Conservation (phyloP, 2,888 invertebrate genomes). For the Latheticus oryzae region DNA sequence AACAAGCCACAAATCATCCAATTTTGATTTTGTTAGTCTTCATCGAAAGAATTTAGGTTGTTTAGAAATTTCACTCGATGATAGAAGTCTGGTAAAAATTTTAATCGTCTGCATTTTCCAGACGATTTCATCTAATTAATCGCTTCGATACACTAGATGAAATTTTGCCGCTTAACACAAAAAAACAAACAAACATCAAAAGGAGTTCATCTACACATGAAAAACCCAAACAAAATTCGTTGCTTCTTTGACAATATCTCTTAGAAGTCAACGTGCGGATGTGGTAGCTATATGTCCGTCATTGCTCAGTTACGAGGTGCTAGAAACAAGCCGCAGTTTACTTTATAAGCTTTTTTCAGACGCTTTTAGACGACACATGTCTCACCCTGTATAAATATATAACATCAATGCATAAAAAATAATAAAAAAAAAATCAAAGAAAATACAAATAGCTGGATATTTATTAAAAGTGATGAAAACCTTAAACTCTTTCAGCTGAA, state of each 20-base stretch:
- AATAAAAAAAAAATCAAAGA: too few relatives aligned
- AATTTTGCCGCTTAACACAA: slow-evolving; percentile 1
- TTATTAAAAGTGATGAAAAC: too few relatives aligned
- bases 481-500: too few relatives aligned
- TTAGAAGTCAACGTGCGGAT: slow-evolving; percentile 57
- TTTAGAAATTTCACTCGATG: slow-evolving; percentile 10
- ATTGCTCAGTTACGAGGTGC: slow-evolving; percentile 59
- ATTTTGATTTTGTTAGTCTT: slow-evolving; percentile 35
- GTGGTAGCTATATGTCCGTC: slow-evolving; percentile 62
- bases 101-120: too few relatives aligned
- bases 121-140: slow-evolving; percentile 5
- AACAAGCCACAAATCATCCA: slow-evolving; percentile 39
- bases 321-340: slow-evolving; percentile 60
- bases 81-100: too few relatives aligned
- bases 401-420: too few relatives aligned
- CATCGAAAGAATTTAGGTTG: slow-evolving; percentile 27
- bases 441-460: too few relatives aligned
- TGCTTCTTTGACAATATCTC: slow-evolving; percentile 12
- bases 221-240: slow-evolving; percentile 22
- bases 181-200: slow-evolving; percentile 6
- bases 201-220: background rate
- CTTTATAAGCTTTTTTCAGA: slow-evolving; percentile 55
- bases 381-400: slow-evolving; percentile 23
- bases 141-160: background rate
- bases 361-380: slow-evolving; percentile 32